Conservation (phyloP, 2,113 vertebrate species). For the Propithecus coquereli region DNA sequence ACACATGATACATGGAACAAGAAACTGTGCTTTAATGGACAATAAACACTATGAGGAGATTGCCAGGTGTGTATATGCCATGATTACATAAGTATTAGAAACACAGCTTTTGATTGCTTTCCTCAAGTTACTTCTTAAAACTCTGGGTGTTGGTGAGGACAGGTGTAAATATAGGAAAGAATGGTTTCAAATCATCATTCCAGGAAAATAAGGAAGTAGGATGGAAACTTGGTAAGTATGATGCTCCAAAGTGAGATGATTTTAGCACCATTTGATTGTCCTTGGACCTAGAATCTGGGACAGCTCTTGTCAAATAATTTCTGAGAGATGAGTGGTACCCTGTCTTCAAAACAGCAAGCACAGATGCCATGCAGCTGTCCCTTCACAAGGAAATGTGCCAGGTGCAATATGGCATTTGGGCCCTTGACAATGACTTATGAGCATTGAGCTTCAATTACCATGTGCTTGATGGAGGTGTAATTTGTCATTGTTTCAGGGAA, state of each 20-base stretch:
- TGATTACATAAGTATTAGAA: not conserved
- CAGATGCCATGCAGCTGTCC: constrained; percentile 48
- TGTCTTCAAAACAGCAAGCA: not conserved
- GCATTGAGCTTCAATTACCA: constrained; percentile 36
- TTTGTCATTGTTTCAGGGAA: constrained; percentile 52
- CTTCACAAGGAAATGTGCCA: not conserved
- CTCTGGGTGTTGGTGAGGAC: not conserved
- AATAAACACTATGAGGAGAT: not conserved
- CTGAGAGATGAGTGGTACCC: not conserved
- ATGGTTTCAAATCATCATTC: not conserved
- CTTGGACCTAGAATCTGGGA: not conserved
- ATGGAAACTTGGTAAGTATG: not conserved
- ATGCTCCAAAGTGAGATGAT: not conserved
- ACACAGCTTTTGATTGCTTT: constrained; percentile 1
- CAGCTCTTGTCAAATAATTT: not conserved
- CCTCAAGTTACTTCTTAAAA: not conserved
- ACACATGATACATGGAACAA: not conserved
- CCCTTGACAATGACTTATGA: constrained; percentile 55
- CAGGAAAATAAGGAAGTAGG: not conserved
- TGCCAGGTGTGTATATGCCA: not conserved
- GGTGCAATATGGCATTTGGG: constrained; percentile 23
- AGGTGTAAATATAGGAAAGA: not conserved
- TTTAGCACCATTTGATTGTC: not conserved
- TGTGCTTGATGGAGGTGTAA: constrained; percentile 50
- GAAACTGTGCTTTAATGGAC: not conserved